A percentile compares a stretch with the other conserved stretches of the same genome.
Conservation (phyloP, 23 tunicate species). For the Ascidia mentula region DNA sequence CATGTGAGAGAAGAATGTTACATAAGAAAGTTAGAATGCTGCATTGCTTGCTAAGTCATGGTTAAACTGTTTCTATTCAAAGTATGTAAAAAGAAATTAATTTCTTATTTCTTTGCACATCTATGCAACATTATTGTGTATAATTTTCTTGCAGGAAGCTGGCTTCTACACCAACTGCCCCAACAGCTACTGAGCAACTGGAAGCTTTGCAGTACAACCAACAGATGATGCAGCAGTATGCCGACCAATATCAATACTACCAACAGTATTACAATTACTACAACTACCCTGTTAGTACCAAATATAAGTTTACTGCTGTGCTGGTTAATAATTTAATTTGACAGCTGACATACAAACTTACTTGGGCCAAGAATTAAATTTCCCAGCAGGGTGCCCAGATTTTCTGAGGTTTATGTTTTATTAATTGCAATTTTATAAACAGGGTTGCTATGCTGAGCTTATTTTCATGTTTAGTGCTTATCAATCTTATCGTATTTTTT, state of each 20-base stretch:
- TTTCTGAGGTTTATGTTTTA: too few species aligned
- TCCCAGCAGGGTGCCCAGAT: too few species aligned
- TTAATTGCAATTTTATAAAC: too few species aligned
- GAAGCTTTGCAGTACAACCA: slow-evolving; percentile 17
- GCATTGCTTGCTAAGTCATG: background rate
- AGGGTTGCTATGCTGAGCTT: too few species aligned
- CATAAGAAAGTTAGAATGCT: background rate
- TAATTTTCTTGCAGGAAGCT: background rate
- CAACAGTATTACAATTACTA: slow-evolving; percentile 83
- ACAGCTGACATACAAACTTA: too few species aligned
- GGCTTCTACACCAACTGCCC: slow-evolving; percentile 19
- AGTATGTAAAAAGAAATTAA: background rate
- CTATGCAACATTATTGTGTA: background rate
- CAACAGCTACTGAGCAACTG: slow-evolving; percentile 23
- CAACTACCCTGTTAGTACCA: slow-evolving; percentile 65
- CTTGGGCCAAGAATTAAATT: too few species aligned
- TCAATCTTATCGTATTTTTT: too few species aligned
- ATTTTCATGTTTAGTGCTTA: too few species aligned
- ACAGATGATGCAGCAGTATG: slow-evolving; percentile 66
- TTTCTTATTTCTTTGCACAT: background rate
- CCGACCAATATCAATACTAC: slow-evolving; percentile 65
- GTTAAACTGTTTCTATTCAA: background rate
- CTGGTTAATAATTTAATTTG: too few species aligned
- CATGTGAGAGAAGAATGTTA: too few species aligned
- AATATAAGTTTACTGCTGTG: too few species aligned